Conservation (phyloP, 2,113 vertebrate species). For the Apteryx mantelli region DNA sequence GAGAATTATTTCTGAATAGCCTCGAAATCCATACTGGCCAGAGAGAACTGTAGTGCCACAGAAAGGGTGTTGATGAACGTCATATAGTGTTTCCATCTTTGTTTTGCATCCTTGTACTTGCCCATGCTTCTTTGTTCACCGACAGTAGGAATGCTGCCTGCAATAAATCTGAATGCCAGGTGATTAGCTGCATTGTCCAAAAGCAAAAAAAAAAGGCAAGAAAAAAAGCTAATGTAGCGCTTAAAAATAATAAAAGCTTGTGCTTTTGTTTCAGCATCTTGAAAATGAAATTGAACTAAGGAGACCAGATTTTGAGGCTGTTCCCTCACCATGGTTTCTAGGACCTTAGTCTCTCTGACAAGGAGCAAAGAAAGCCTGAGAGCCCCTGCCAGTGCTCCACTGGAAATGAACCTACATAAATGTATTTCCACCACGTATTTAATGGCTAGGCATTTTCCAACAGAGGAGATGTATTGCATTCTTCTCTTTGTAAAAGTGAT, state of each 20-base stretch:
- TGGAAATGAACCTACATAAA: not conserved
- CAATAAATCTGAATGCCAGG: not conserved
- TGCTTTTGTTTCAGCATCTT: not conserved
- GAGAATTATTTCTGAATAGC: not conserved
- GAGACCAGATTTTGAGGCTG: not conserved
- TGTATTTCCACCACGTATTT: not conserved
- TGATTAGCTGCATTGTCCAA: not conserved
- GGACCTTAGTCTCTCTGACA: not conserved
- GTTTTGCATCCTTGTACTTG: not conserved
- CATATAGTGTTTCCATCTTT: not conserved
- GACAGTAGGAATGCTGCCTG: not conserved
- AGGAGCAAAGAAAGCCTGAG: not conserved
- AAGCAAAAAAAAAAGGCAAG: not conserved
- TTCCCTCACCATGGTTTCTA: not conserved
- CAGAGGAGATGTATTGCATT: not conserved
- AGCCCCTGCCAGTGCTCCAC: not conserved
- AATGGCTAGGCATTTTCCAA: not conserved
- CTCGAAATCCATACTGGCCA: not conserved
- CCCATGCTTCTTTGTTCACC: not conserved
- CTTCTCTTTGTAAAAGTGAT: not conserved
- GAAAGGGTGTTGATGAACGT: not conserved
- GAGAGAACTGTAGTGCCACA: not conserved
- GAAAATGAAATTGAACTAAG: not conserved
- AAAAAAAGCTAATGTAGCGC: no score
- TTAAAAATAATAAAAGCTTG: not conserved